Conservation (phyloP, 2,113 vertebrate species). For the Conger conger region DNA sequence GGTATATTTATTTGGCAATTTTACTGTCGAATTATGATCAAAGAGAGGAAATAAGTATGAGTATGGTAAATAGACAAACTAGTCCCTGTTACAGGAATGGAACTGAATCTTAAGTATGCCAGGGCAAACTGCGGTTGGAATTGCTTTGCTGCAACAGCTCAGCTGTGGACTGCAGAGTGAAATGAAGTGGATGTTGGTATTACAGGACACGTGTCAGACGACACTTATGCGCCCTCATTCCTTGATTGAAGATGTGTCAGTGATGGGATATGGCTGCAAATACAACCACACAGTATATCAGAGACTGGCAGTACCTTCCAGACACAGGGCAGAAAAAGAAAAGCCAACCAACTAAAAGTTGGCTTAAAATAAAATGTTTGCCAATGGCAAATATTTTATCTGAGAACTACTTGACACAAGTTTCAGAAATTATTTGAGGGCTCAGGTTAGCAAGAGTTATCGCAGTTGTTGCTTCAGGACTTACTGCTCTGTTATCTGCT, state of each 20-base stretch:
- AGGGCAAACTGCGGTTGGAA: neutral
- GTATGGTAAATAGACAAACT: no score
- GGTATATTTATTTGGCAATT: no score
- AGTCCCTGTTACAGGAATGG: neutral
- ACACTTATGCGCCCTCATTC: no score
- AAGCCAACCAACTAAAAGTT: neutral
- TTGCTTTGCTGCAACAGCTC: no score
- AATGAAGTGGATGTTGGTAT: no score
- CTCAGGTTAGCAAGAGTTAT: neutral
- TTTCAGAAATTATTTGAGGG: neutral
- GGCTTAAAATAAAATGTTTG: neutral
- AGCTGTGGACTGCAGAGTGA: no score
- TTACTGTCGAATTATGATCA: no score
- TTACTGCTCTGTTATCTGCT: neutral
- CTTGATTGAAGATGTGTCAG: no score
- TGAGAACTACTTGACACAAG: neutral
- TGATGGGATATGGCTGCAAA: neutral
- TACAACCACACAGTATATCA: neutral
- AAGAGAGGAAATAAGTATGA: no score
- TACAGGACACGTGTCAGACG: no score
- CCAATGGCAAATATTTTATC: neutral
- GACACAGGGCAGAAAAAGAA: neutral
- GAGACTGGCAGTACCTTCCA: neutral
- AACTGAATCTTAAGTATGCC: neutral
- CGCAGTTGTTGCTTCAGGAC: neutral